Evolutionary conservation across 2,113 vertebrate genomes (phyloP).

Genomic region (Crypturellus undulatus): DNA sequence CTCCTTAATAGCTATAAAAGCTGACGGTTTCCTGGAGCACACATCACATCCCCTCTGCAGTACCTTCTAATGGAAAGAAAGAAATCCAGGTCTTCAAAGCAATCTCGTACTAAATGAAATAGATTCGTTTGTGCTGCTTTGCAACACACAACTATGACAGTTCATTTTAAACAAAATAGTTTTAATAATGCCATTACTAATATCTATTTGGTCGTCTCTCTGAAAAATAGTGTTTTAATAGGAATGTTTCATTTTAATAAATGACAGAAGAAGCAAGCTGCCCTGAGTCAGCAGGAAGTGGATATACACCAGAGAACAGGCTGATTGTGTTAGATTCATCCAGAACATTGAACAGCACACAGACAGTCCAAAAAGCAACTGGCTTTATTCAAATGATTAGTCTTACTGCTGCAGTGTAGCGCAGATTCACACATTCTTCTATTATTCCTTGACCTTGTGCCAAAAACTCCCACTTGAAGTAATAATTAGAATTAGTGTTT

Average conservation of each 20-base stretch:
- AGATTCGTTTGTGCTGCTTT: slow-evolving; percentile 71
- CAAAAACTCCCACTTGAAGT: slow-evolving; percentile 86
- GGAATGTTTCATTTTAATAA: slow-evolving; percentile 82
- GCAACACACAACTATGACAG: slow-evolving; percentile 66
- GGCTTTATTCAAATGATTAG: slow-evolving; percentile 86
- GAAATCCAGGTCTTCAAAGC: slow-evolving; percentile 67
- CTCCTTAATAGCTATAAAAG: slow-evolving; percentile 75
- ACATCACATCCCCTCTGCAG: slow-evolving; percentile 62
- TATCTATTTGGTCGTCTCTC: slow-evolving; percentile 77
- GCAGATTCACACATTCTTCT: slow-evolving; percentile 85
- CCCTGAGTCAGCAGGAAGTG: slow-evolving; percentile 85
- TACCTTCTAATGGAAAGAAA: slow-evolving; percentile 48
- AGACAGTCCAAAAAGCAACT: slow-evolving; percentile 76
- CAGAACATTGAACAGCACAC: slow-evolving; percentile 83
- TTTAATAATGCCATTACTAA: slow-evolving; percentile 80
- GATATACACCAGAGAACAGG: slow-evolving; percentile 84
- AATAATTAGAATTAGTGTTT: slow-evolving; percentile 88
- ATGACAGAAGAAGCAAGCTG: slow-evolving; percentile 82
- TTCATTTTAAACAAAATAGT: slow-evolving; percentile 76
- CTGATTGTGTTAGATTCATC: slow-evolving; percentile 86
- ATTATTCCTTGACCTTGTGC: slow-evolving; percentile 86
- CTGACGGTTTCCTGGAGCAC: slow-evolving; percentile 71
- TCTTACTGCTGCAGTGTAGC: slow-evolving; percentile 78
- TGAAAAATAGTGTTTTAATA: slow-evolving; percentile 77
- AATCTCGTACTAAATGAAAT: slow-evolving; percentile 68